Base-by-base conservation (phyloP, 23 tunicate genomes). In the Halocynthia roretzi region DNA sequence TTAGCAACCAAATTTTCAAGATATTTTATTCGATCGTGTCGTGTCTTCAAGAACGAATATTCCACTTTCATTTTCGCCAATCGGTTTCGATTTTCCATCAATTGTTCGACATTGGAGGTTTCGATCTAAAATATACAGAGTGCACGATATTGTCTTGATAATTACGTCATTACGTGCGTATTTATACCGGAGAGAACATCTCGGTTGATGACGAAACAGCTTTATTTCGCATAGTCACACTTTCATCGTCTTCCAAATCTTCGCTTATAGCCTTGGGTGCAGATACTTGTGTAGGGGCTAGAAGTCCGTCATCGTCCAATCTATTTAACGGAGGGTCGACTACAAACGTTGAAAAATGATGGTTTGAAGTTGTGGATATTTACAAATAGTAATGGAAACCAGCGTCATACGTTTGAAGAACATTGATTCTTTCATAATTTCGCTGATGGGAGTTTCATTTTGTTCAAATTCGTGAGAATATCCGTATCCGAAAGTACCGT, bases 401-500 rank as follows among this genome's bases (percentile, higher is more conserved):
- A n/a, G 2, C 23, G 68, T 19, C 74, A 12, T 72, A 85, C 90
- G 57, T 74, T 61, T 72, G 64, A 84, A 89, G 64, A 89, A 89
- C 81, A 84, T 80, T 14, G 89, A 84, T 66, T 89, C 96, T 65
- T 75, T 80, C 81, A 89, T 75, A 10, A 73, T 69, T 9, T 80
- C 73, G 7, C 80, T 63, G 22, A 85, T 56, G 56, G 82, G 55
- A 21, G 62, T 74, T 6, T 84, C 85, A 8, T 52, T 53, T 50
- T 80, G 87, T 53, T 80, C 62, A 22, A 89, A 71, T 53, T 89
- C 84, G 63, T 89, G 96, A 23, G 96, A 89, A 75, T 84, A 89
- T 50, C 96, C 96, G 72, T 84, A 89, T 6, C 96, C 96, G 52
- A 89, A 88, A 21, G 76, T 65, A 7, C 96, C 96, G 55, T 89